Conservation (phyloP, 1,140 invertebrate genomes). For the Bathynomus jamesi region DNA sequence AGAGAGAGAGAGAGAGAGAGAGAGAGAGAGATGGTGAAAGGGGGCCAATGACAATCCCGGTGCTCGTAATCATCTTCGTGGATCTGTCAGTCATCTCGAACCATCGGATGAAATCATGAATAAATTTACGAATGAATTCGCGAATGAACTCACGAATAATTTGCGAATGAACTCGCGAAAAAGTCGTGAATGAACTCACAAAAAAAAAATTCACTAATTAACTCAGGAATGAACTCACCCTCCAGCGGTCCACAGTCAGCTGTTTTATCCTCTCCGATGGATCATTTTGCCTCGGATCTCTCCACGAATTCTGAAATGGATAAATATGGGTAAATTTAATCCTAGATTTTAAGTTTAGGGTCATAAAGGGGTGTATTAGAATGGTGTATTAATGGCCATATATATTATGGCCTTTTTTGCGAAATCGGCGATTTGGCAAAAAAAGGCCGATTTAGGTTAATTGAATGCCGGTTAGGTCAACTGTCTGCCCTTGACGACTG, state of each 20-base stretch:
- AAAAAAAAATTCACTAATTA: not conserved
- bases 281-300: constrained; percentile 28
- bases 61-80: not conserved
- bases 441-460: no score
- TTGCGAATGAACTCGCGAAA: not conserved
- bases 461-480: no score
- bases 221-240: constrained; percentile 15
- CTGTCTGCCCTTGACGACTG: no score
- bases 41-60: not conserved
- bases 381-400: no score
- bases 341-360: not conserved
- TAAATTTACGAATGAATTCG: not conserved
- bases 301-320: constrained; percentile 23
- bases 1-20: not conserved
- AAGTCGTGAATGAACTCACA: not conserved
- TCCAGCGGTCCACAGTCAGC: constrained; percentile 31
- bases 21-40: not conserved
- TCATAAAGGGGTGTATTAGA: no score
- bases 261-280: constrained; percentile 26
- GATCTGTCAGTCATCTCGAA: not conserved
- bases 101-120: not conserved
- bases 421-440: no score
- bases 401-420: no score
- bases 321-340: not conserved
- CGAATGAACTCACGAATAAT: no score